These are phyloP conservation scores for Tipula confusa DNA, from an alignment of 2,888 invertebrate species.

Conservation along the genomic window DNA sequence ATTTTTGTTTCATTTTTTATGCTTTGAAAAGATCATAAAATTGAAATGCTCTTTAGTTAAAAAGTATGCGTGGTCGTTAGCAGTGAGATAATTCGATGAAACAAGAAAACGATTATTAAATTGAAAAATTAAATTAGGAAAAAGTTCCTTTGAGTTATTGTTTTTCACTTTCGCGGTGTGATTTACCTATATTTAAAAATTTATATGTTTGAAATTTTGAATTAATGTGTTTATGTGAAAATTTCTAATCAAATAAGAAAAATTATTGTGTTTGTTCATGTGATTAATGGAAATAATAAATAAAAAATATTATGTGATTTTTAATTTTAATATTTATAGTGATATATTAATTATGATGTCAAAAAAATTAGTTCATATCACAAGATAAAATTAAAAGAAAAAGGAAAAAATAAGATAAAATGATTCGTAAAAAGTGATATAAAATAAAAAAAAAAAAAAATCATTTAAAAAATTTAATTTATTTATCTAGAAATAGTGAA, in stretches of 20 bases:
- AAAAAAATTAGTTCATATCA: background rate
- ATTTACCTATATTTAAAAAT: background rate
- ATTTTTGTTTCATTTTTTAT: background rate
- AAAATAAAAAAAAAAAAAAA: background rate
- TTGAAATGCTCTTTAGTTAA: constrained; percentile 39
- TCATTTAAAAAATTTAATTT: background rate
- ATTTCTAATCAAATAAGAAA: background rate
- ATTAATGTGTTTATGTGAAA: background rate
- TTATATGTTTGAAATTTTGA: background rate
- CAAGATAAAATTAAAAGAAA: background rate
- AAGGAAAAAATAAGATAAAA: background rate
- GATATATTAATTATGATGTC: constrained; percentile 13
- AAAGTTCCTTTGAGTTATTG: background rate
- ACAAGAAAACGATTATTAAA: background rate
- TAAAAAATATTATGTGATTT: background rate
- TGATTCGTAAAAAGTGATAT: constrained; percentile 29
- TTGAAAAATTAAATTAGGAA: background rate
- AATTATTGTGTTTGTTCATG: background rate
- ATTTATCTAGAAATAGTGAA: background rate
- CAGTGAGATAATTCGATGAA: constrained; percentile 34
- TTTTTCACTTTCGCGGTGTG: background rate
- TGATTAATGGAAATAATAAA: background rate
- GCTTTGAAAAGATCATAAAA: background rate
- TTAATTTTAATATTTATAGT: background rate
- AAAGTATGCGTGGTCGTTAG: constrained; percentile 47